These are phyloP conservation scores for Disparrhopalites patrizii DNA, from an alignment of 2,888 invertebrate genomes.

Conservation along the genomic window DNA sequence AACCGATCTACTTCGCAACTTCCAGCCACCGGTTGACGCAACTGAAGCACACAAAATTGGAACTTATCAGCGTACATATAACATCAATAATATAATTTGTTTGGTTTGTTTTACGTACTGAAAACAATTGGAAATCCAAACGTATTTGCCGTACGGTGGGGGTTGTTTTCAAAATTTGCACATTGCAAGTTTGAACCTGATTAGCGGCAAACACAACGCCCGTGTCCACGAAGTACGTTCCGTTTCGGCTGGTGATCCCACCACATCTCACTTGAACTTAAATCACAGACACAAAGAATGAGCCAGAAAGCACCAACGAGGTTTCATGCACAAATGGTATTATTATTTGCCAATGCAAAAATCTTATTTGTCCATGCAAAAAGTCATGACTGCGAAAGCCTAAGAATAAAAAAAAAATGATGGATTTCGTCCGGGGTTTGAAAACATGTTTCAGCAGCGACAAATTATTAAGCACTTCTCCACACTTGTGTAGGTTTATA, in stretches of 20 bases:
- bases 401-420: no score
- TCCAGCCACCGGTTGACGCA: slow-evolving; percentile 65
- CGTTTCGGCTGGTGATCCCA: slow-evolving; percentile 59
- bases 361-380: no score
- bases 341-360: no score
- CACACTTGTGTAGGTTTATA: no score
- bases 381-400: no score
- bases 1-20: slow-evolving; percentile 67
- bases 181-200: slow-evolving; percentile 61
- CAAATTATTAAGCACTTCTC: no score
- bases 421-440: no score
- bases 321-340: no score
- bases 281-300: slow-evolving; percentile 38
- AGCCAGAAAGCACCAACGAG: no score
- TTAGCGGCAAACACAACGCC: slow-evolving; percentile 52
- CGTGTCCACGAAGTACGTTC: slow-evolving; percentile 70
- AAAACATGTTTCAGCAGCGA: no score
- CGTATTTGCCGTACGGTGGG: slow-evolving; percentile 64
- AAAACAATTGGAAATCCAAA: slow-evolving; percentile 66
- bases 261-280: slow-evolving; percentile 67
- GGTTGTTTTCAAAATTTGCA: slow-evolving; percentile 63
- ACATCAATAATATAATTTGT: background rate
- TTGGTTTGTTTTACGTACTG: slow-evolving; percentile 55
- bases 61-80: background rate
- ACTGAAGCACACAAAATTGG: slow-evolving; percentile 56